These are phyloP conservation scores for Aurelia sp. DNA, from an alignment of 30 jellyfish, hydroid and myxozoan genomes.

Conservation along the genomic window DNA sequence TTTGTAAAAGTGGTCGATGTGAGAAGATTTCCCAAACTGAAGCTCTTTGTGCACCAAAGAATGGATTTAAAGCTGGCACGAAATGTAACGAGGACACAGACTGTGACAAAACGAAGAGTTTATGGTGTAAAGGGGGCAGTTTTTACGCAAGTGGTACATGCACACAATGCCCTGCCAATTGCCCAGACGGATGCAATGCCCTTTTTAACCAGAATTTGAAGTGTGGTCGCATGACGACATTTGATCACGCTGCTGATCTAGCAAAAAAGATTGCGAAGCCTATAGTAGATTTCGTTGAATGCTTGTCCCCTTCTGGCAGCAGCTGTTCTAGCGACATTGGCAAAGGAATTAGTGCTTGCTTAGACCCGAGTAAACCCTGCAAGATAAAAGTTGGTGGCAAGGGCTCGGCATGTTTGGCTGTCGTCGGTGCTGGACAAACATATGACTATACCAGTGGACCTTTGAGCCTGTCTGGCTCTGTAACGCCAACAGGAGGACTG, in stretches of 20 bases:
- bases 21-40: background rate
- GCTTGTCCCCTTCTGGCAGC: background rate
- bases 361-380: background rate
- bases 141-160: background rate
- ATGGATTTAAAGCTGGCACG: background rate
- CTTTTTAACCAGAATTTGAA: background rate
- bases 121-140: background rate
- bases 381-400: background rate
- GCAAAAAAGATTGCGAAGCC: constrained; percentile 1
- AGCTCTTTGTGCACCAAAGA: background rate
- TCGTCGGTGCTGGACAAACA: background rate
- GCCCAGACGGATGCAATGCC: constrained; percentile 8
- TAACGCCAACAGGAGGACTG: background rate
- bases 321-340: background rate
- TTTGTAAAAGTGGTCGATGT: background rate
- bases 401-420: background rate
- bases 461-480: background rate
- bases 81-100: constrained; percentile 5
- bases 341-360: background rate
- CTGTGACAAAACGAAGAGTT: background rate
- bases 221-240: constrained; percentile 9
- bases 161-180: background rate
- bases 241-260: background rate
- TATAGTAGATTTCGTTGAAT: background rate
- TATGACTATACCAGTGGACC: background rate